Evolutionary conservation across 2,797 vertebrate genomes (phyloP).

Genomic region (Spinibarbus caldwelli): DNA sequence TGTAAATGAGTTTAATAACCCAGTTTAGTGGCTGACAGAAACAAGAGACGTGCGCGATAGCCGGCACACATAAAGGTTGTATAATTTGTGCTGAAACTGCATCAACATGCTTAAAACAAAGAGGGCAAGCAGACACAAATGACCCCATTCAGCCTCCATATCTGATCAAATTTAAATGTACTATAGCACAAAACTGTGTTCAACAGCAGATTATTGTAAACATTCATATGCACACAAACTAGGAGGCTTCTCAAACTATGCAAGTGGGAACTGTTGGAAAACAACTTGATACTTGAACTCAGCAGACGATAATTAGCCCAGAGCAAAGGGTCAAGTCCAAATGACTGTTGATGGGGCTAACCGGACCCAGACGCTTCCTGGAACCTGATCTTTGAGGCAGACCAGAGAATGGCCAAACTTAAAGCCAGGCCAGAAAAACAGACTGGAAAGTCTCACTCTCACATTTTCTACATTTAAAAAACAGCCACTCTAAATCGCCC

Average conservation of each 20-base stretch:
- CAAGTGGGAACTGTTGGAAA: conserved; percentile 48
- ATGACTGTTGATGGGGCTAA: conserved; percentile 58
- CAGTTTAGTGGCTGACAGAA: conserved; percentile 76
- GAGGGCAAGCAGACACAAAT: conserved; percentile 61
- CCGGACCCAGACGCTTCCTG: conserved; percentile 55
- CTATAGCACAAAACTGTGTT: conserved; percentile 34
- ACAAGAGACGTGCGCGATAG: conserved; percentile 57
- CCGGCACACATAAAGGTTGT: conserved; percentile 54
- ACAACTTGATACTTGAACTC: conserved; percentile 52
- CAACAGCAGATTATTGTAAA: conserved; percentile 21
- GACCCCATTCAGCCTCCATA: conserved; percentile 59
- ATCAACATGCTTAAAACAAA: conserved; percentile 65
- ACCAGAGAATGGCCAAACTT: conserved; percentile 50
- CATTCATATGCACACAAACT: conserved; percentile 3
- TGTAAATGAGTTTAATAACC: conserved; percentile 84
- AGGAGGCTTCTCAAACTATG: conserved; percentile 15
- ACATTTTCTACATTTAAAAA: conserved; percentile 55
- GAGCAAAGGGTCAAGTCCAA: conserved; percentile 56
- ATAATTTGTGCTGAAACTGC: conserved; percentile 64
- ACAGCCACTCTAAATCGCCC: conserved; percentile 47
- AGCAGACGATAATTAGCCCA: conserved; percentile 56
- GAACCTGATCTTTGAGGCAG: conserved; percentile 59
- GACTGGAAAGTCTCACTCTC: conserved; percentile 57
- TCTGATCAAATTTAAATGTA: conserved; percentile 57
- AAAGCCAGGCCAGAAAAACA: conserved; percentile 55